Evolutionary conservation across 2,113 vertebrate genomes (phyloP).

Genomic region (Trematomus loennbergii): DNA sequence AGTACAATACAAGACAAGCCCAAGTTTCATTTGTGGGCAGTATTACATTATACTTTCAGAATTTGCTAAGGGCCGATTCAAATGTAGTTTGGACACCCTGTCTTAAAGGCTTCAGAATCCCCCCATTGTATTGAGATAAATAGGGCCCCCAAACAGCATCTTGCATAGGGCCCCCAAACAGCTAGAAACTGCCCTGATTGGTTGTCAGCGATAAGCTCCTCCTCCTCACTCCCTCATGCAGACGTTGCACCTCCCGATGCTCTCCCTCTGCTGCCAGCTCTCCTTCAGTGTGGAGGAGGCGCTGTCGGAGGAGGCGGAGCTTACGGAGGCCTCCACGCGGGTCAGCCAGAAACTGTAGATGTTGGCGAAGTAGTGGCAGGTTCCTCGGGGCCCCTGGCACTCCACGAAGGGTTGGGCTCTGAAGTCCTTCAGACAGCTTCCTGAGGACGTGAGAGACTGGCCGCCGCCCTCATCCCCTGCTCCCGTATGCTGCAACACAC

Average conservation of each 20-base stretch:
- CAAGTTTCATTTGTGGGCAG: too few relatives aligned
- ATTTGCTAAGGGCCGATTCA: too few relatives aligned
- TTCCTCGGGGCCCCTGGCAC: conserved; percentile 92
- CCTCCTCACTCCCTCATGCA: conserved; percentile 85
- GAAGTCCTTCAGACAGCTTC: conserved; percentile 92
- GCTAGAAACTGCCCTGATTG: too few relatives aligned
- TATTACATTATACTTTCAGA: too few relatives aligned
- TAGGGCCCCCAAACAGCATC: too few relatives aligned
- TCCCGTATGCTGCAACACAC: conserved; percentile 89
- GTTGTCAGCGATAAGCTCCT: neutral
- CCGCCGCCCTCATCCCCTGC: conserved; percentile 92
- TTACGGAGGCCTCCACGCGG: conserved; percentile 57
- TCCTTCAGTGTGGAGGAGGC: conserved; percentile 81
- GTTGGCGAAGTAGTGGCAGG: conserved; percentile 91
- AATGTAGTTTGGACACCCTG: too few relatives aligned
- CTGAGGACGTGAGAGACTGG: conserved; percentile 92
- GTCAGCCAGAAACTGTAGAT: conserved; percentile 95
- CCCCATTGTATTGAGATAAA: too few relatives aligned
- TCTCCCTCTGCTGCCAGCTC: conserved; percentile 80
- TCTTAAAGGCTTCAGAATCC: too few relatives aligned
- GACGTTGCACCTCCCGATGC: conserved; percentile 88
- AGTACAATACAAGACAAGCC: too few relatives aligned
- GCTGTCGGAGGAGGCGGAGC: conserved; percentile 54
- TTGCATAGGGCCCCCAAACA: too few relatives aligned
- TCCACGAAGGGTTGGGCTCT: conserved; percentile 90